A percentile compares a stretch with the other conserved stretches of the same genome.
These are phyloP conservation scores for Phrynocephalus versicolor DNA, from an alignment of 2,113 vertebrate species.

Conservation along the genomic window DNA sequence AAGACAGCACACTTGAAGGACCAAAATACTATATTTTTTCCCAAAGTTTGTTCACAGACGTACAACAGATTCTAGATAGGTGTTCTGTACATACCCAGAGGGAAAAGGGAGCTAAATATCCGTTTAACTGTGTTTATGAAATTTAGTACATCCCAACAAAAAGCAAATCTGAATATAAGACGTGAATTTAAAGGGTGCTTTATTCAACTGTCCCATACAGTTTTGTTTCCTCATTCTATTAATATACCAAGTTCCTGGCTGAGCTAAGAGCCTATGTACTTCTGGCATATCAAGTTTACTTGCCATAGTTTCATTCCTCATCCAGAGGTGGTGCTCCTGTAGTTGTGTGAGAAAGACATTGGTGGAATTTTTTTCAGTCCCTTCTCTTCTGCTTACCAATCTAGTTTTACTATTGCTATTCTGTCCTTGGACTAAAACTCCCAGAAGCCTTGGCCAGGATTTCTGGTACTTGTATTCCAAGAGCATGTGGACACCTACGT, in stretches of 20 bases:
- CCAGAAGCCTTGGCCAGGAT: no score
- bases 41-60: not conserved
- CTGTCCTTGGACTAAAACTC: no score
- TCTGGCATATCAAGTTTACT: not conserved
- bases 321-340: not conserved
- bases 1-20: constrained; percentile 9
- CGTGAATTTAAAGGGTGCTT: not conserved
- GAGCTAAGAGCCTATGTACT: not conserved
- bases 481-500: no score
- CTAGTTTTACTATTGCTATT: no score
- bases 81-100: not conserved
- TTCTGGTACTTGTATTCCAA: no score
- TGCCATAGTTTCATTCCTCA: not conserved
- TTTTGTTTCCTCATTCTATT: not conserved
- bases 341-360: not conserved
- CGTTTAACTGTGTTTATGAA: not conserved
- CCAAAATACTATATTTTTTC: not conserved
- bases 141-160: not conserved
- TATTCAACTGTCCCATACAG: not conserved
- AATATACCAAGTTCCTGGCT: not conserved
- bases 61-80: not conserved
- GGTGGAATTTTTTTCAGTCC: no score
- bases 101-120: not conserved
- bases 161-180: not conserved
- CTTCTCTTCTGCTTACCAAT: not conserved